phyloP scores from a whole-genome alignment of 2,888 invertebrate species.

The Brassicogethes aeneus region DNA sequence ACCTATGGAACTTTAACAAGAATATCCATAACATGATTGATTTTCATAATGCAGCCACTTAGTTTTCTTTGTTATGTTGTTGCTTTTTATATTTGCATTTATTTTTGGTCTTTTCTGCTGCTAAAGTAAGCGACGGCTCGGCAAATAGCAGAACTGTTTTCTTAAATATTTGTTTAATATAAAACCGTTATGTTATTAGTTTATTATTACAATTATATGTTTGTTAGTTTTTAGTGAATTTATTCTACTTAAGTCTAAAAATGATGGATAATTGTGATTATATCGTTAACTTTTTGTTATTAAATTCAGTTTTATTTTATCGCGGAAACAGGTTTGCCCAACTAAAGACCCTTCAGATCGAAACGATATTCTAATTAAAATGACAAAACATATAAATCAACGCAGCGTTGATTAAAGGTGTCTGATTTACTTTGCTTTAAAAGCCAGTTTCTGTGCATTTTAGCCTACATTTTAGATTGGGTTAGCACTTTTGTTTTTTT shows the following conservation, averaged over 20 bases:
- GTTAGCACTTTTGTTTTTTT: constrained; percentile 25
- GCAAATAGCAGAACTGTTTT: too few species aligned
- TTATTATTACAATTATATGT: constrained; percentile 36
- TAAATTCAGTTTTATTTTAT: constrained; percentile 17
- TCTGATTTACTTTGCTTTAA: too few species aligned
- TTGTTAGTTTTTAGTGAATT: constrained; percentile 42
- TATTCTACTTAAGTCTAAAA: constrained; percentile 31
- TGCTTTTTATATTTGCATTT: constrained; percentile 39
- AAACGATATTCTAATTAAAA: too few species aligned
- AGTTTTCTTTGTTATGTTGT: constrained; percentile 41
- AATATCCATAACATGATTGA: too few species aligned
- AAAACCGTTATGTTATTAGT: constrained; percentile 40
- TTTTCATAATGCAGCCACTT: constrained; percentile 8
- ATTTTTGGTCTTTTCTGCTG: too few species aligned
- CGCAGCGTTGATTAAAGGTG: too few species aligned
- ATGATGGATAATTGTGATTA: constrained; percentile 35
- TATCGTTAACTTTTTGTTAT: constrained; percentile 26
- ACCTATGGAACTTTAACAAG: too few species aligned
- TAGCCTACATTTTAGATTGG: constrained; percentile 22
- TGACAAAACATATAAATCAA: too few species aligned
- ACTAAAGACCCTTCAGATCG: too few species aligned
- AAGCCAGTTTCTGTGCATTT: constrained; percentile 20
- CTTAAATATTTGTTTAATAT: constrained; percentile 30
- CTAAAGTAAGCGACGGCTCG: too few species aligned
- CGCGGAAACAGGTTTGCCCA: too few species aligned